Percentiles rank a stretch among this genome's conserved stretches.
These are phyloP conservation scores for Oedothorax gibbosus DNA, from an alignment of 1,140 invertebrate genomes.

Conservation along the genomic window DNA sequence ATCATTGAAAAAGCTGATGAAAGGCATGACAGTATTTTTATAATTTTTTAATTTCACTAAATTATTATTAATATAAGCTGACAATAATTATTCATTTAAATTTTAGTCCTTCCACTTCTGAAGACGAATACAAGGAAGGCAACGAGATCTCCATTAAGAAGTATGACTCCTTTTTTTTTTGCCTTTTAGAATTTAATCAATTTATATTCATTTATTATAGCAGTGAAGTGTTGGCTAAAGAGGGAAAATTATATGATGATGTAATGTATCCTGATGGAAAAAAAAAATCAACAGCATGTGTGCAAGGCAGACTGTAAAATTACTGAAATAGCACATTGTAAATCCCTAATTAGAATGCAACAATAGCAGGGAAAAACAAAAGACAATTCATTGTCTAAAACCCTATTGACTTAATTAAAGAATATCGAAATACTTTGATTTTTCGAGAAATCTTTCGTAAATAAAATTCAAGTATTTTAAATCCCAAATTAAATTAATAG, in stretches of 20 bases:
- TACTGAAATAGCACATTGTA: too few relatives aligned
- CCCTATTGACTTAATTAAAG: too few relatives aligned
- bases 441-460: too few relatives aligned
- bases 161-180: slow-evolving; percentile 5
- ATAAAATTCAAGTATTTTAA: too few relatives aligned
- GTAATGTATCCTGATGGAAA: background rate
- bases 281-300: too few relatives aligned
- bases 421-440: too few relatives aligned
- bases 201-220: background rate
- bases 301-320: too few relatives aligned
- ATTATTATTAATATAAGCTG: background rate
- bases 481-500: too few relatives aligned
- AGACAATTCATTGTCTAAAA: too few relatives aligned
- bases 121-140: slow-evolving; percentile 26
- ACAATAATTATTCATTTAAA: background rate
- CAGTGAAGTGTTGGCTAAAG: too few relatives aligned
- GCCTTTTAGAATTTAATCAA: background rate
- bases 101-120: slow-evolving; percentile 28
- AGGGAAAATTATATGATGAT: background rate
- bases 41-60: background rate
- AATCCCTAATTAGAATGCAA: too few relatives aligned
- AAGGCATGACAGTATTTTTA: slow-evolving; percentile 25
- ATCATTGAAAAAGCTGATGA: slow-evolving; percentile 56
- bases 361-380: too few relatives aligned
- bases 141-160: slow-evolving; percentile 9